These are phyloP conservation scores for Ptychoptera albimana DNA, from an alignment of 2,888 invertebrate species.

Conservation along the genomic window DNA sequence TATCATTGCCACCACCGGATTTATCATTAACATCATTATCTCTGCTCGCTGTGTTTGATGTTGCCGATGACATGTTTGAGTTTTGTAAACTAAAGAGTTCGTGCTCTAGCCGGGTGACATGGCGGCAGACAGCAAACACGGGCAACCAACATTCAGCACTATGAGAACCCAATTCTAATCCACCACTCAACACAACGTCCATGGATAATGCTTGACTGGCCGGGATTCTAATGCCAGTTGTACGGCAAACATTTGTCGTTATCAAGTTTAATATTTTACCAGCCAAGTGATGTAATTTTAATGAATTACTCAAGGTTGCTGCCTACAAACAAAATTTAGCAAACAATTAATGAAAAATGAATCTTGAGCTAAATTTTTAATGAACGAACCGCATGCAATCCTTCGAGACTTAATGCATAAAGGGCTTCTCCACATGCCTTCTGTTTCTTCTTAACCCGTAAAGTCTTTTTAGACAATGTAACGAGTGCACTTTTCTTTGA, in stretches of 20 bases:
- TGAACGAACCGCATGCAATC: conserved; percentile 59
- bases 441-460: conserved; percentile 30
- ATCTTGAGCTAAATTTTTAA: not conserved
- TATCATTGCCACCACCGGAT: conserved; percentile 38
- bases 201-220: conserved; percentile 84
- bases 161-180: conserved; percentile 81
- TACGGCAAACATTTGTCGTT: conserved; percentile 78
- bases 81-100: conserved; percentile 69
- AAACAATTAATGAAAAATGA: not conserved
- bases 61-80: conserved; percentile 16
- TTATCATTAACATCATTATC: conserved; percentile 28
- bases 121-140: conserved; percentile 84
- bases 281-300: conserved; percentile 79
- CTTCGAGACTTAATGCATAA: conserved; percentile 74
- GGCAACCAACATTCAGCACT: conserved; percentile 92
- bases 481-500: conserved; percentile 39
- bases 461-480: conserved; percentile 37
- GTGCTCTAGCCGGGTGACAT: conserved; percentile 83
- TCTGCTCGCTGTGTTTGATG: conserved; percentile 24
- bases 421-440: conserved; percentile 53
- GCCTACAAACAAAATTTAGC: conserved; percentile 36
- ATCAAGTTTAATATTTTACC: conserved; percentile 77
- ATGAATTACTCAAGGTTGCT: conserved; percentile 73
- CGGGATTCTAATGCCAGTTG: conserved; percentile 57
- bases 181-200: conserved; percentile 75